Conservation (phyloP, 2,797 vertebrate genomes). For the Erethizon dorsatum region DNA sequence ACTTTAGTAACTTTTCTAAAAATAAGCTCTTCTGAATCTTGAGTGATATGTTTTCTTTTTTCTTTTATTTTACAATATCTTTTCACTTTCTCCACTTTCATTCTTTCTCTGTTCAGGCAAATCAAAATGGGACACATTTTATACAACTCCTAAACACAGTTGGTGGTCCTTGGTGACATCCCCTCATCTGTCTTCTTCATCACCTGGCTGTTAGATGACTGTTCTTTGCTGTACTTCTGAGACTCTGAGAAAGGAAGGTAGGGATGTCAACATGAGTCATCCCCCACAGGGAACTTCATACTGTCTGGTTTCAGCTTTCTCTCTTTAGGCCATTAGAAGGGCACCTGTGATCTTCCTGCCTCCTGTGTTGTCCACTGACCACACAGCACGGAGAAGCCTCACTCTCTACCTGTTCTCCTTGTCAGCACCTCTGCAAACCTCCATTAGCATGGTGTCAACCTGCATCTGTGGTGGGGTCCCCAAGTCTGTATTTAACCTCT, state of each 20-base stretch:
- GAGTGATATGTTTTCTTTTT: slow-evolving; percentile 49
- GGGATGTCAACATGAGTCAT: neutral
- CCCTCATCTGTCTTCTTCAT: neutral
- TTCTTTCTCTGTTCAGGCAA: slow-evolving; percentile 37
- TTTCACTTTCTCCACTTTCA: slow-evolving; percentile 58
- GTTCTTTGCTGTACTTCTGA: neutral
- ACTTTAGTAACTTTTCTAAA: slow-evolving; percentile 63
- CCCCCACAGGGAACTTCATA: neutral
- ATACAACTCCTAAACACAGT: slow-evolving; percentile 4
- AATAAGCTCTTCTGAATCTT: slow-evolving; percentile 57
- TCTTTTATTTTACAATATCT: slow-evolving; percentile 59
- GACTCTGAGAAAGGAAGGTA: neutral
- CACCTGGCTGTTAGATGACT: neutral
- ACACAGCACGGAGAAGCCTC: neutral
- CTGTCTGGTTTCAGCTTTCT: neutral
- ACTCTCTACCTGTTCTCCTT: neutral
- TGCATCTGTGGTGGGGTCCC: too few species aligned
- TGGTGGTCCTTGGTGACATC: neutral
- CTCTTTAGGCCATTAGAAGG: neutral
- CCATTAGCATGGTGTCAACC: neutral
- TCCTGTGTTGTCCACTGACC: neutral
- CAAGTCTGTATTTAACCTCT: neutral
- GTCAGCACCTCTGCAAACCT: neutral
- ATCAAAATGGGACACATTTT: slow-evolving; percentile 59
- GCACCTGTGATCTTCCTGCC: neutral